Base-by-base conservation (phyloP, 2,113 vertebrate species). In the Arothron firmamentum region DNA sequence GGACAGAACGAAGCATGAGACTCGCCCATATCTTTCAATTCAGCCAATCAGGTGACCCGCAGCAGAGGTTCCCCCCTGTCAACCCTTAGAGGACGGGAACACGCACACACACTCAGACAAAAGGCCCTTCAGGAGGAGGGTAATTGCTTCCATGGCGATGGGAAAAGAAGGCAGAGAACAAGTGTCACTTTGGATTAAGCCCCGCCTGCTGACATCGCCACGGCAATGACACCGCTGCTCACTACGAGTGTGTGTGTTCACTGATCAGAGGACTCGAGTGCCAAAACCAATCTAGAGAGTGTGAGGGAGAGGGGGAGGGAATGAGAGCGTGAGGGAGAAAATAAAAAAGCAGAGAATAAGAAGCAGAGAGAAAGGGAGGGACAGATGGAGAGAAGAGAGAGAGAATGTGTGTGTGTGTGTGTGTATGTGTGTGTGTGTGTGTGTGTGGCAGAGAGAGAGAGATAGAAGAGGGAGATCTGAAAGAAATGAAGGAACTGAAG, bases 151-250 rank as follows among this genome's bases (percentile, higher is more conserved):
- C 93, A 96, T 95, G 90, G 90, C 91, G 91, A 93, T 90, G 92
- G 93, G 93, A 94, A 95, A 95, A 92, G 92, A 92, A 90, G 91
- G 91, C 94, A 97, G 95, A 96, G 94, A 92, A 95, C 93, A 96
- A 94, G 94, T 96, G 96, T 97, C 95, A 96, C 93, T 96, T 97
- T 93, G 92, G 93, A 98, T 98, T 98, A 96, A 93, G 91, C 91
- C 92, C 92, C 93, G 91, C 93, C 92, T 91, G 92, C 93, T 95
- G 93, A 97, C 94, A 94, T 75, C 62, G 69, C 78, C 74, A 92
- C 92, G 93, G 92, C 91, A 92, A 94, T 94, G 94, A 96, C 94
- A 95, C 93, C 90, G 9, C 56, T 15, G 25, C 60, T 74, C 21
- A 1, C 59, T 70, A 6, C 48, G 31, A 64, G 72, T 65, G 73